Evolutionary conservation across 2,113 vertebrate genomes (phyloP), one percentile per base, ranked within the genome.

Genomic region (Hymenochirus boettgeri): DNA sequence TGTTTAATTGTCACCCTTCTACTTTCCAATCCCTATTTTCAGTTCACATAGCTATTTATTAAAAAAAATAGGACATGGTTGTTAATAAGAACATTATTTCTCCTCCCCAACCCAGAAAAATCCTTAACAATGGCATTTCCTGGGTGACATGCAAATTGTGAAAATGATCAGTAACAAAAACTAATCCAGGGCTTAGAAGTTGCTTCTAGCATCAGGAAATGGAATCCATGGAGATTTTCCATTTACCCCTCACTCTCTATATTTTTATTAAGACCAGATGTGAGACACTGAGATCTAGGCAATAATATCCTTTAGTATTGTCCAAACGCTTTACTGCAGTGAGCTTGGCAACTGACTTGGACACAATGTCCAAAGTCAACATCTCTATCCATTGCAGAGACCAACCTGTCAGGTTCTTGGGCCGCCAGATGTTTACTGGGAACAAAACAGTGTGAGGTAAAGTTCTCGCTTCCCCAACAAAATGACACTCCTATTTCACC

Each of bases 201-300:
- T 73, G 57, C 78, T 71, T 70, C 73, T 80, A 76, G 51, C 74
- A 81, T 81, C 77, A 77, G 80, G 78, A 78, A 87, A 85, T 73
- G 53, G 78, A 74, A 76, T 78, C 70, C 65, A 56, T 0, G 1
- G 75, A 66, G 75, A 57, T 64, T 77, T 78, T 53, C 65, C 57
- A 60, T 47, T 46, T 26, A 42, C 54, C 63, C 33, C 39, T 56
- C 61, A 25, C 56, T 65, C 26, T 0, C 62, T 73, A 15, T 21
- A 65, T 26, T 73, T 71, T 62, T 74, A 83, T 77, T 78, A 78
- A 73, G 75, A 84, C 80, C 82, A 88, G 85, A 85, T 85, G 72
- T 69, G 65, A 75, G 57, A 64, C 60, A 70, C 61, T 71, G 79
- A 70, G 67, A 52, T 64, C 62, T 63, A 58, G 70, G 48, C 67